Conservation (phyloP, 2,888 invertebrate genomes). For the Chymomyza caudatula region DNA sequence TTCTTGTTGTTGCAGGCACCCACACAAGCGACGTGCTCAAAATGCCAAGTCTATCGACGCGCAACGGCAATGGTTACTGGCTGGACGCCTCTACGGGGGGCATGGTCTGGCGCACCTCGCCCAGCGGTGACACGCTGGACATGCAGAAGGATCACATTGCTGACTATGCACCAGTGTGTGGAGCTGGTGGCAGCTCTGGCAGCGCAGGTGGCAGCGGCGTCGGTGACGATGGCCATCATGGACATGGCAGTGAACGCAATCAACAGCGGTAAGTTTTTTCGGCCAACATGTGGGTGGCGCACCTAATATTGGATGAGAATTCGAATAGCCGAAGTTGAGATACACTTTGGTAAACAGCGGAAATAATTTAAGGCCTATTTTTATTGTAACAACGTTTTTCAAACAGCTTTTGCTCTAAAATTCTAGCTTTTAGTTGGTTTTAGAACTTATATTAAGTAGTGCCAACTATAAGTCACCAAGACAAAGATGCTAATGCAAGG, state of each 20-base stretch:
- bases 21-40: slow-evolving; percentile 78
- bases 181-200: slow-evolving; percentile 55
- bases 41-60: slow-evolving; percentile 78
- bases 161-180: slow-evolving; percentile 78
- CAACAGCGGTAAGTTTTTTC: slow-evolving; percentile 73
- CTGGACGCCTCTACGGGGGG: slow-evolving; percentile 77
- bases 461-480: too few relatives aligned
- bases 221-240: slow-evolving; percentile 22
- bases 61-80: slow-evolving; percentile 77
- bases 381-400: too few relatives aligned
- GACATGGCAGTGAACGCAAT: slow-evolving; percentile 57
- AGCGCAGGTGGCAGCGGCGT: slow-evolving; percentile 37
- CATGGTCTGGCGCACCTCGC: slow-evolving; percentile 77
- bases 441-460: too few relatives aligned
- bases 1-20: slow-evolving; percentile 67
- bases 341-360: background rate
- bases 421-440: too few relatives aligned
- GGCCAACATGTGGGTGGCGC: background rate
- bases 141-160: slow-evolving; percentile 78
- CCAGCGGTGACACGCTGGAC: slow-evolving; percentile 74
- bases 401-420: too few relatives aligned
- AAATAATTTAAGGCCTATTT: too few relatives aligned
- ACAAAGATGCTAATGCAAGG: too few relatives aligned
- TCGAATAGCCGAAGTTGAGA: background rate
- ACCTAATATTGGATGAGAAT: background rate